Percentiles rank a stretch among this genome's conserved stretches.
Conservation (phyloP, 2,113 vertebrate species). For the Probosciger aterrimus region DNA sequence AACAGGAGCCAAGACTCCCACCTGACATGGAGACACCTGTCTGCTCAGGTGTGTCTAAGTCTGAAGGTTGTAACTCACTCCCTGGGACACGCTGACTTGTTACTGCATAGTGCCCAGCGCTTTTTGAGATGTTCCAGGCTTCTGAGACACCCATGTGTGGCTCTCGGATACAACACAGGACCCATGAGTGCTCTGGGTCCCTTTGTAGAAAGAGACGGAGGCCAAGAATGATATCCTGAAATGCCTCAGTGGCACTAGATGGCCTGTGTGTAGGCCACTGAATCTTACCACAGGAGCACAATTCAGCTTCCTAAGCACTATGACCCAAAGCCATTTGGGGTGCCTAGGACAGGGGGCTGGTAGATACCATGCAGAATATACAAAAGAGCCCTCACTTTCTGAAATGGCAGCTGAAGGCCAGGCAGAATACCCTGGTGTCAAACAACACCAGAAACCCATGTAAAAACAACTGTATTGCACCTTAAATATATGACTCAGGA, state of each 20-base stretch:
- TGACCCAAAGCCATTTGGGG: background rate
- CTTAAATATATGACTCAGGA: background rate
- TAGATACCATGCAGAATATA: background rate
- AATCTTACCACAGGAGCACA: background rate
- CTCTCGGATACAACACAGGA: background rate
- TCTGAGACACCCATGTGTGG: background rate
- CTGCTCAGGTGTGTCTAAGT: background rate
- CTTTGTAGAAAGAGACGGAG: background rate
- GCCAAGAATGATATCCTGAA: background rate
- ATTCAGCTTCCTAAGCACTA: background rate
- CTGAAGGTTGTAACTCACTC: background rate
- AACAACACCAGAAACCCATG: background rate
- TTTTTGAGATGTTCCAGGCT: background rate
- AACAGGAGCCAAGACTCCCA: background rate
- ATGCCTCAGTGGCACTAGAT: background rate
- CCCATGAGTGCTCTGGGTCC: background rate
- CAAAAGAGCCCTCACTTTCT: background rate
- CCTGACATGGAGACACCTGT: background rate
- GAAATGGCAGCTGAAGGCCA: background rate
- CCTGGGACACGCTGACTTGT: background rate
- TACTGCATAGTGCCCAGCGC: background rate
- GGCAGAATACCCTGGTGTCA: background rate
- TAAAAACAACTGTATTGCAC: background rate
- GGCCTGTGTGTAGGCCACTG: background rate
- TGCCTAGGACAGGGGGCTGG: background rate